Base-by-base conservation (phyloP, 2,113 vertebrate species). In the Ursus arctos region DNA sequence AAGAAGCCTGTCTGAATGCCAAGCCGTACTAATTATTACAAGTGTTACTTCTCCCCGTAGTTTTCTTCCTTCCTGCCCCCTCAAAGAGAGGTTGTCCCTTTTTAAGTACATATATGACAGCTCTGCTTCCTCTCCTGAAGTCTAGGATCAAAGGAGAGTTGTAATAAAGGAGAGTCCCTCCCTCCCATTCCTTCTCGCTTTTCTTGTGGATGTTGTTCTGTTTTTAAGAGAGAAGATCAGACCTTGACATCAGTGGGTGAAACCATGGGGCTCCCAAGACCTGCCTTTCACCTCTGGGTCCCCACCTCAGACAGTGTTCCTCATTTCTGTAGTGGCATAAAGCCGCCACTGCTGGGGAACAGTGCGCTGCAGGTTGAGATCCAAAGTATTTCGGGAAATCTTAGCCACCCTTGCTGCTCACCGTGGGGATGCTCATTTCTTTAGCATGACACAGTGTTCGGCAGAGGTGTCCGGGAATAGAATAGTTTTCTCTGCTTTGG, bases 141-240 rank as follows among this genome's bases (percentile, higher is more conserved):
- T 97, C 89, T 91, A 71, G 91, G 97, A 96, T 97, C 96, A 96
- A 96, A 98, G 88, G 80, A 72, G 69, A 72, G 87, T 96, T 93
- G 61, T 85, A 71, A 88, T 95, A 95, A 92, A 96, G 74, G 61
- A 77, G 43, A 96, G 53, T 81, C 76, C 43, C 51, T 98, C 61
- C 65, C 69, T 95, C 88, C 80, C 40, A 18, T 79, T 57, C 69
- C 83, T 43, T 95, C 47, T 80, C 21, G 18, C 53, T 43, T 80
- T 84, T 84, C 89, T 63, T 65, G 94, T 94, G 90, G 83, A 85
- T 96, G 69, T 93, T 88, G 79, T 95, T 94, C 91, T 95, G 65
- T 94, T 88, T 95, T 95, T 88, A 85, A 80, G 79, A 94, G 86
- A 61, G 72, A 63, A 67, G 92, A 92, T 80, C 31, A 80, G 94